Evolutionary conservation across 2,888 invertebrate species (phyloP), one percentile per base, ranked within the genome.

Genomic region (Resseliella maxima): DNA sequence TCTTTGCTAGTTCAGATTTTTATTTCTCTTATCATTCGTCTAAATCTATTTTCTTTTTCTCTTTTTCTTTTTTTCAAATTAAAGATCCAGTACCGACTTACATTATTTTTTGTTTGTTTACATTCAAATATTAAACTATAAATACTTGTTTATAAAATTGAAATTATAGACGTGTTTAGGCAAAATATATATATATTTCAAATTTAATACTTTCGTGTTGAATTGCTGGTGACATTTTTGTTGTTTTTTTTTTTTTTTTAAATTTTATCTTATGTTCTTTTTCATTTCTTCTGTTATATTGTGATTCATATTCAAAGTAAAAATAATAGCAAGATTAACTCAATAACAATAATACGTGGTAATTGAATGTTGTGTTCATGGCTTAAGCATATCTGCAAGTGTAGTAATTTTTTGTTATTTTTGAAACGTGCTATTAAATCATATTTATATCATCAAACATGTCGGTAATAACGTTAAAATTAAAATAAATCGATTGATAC

Each of bases 111-210:
- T n/a, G n/a, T n/a, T n/a, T n/a, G n/a, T n/a, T n/a, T n/a, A 41
- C 12, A 50, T 18, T 50, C 18, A 2, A 50, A 18, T 50, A 6
- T 50, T 18, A 50, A 50, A 50, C 46, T 50, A 18, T 15, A 50
- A 50, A 50, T 50, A 18, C 18, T 50, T 18, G 59, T 59, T 59
- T 59, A 72, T 35, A 72, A 18, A 72, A 18, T 31, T 31, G 72
- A 72, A 72, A 72, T 72, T 72, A 72, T 72, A 72, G 72, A 72
- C 72, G 72, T 31, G 15, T 72, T 72, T 72, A 72, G 72, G 72
- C 72, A 31, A 15, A 15, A 31, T 59, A 12, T 41, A 8, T 59
- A 24, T 59, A 15, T 72, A 0, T 72, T 72, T 72, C 18, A 15
- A 1, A 12, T 72, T 18, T 5, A 72, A 31, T 72, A 24, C 59